A percentile compares a stretch with the other conserved stretches of the same genome.
These are phyloP conservation scores for Gadus macrocephalus DNA, from an alignment of 2,113 vertebrate genomes.

Conservation along the genomic window DNA sequence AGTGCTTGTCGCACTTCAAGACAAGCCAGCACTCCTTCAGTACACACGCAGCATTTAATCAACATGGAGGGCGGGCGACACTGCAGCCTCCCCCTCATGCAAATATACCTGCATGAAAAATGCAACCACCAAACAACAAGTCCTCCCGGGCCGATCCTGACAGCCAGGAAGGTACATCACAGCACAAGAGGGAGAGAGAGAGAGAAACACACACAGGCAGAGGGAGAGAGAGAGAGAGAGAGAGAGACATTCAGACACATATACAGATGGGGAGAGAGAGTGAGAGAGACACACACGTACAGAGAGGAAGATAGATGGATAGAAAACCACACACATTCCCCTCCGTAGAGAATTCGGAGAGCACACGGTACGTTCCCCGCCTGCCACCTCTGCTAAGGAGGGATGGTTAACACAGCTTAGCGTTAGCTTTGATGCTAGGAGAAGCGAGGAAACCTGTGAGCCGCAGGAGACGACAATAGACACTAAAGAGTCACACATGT, in stretches of 20 bases:
- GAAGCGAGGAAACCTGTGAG: conserved; percentile 47
- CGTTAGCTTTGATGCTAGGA: conserved; percentile 67
- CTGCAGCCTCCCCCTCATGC: conserved; percentile 57
- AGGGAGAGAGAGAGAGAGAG: no score
- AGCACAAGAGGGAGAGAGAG: neutral
- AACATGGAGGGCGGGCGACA: conserved; percentile 47
- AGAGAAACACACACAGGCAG: no score
- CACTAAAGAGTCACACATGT: conserved; percentile 64
- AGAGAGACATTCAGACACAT: no score
- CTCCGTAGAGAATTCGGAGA: conserved; percentile 63
- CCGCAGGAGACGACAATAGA: conserved; percentile 51
- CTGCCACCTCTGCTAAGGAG: conserved; percentile 67
- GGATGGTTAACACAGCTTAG: conserved; percentile 60
- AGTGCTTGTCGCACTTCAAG: no score
- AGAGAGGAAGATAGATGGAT: no score
- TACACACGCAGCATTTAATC: conserved; percentile 49
- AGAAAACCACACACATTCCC: conserved; percentile 35
- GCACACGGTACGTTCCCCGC: conserved; percentile 59
- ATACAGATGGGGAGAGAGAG: no score
- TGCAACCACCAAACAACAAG: conserved; percentile 68
- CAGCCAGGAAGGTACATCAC: conserved; percentile 54
- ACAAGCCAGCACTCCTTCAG: conserved; percentile 43
- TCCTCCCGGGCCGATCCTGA: conserved; percentile 45
- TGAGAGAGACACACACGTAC: no score
- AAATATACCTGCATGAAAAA: conserved; percentile 63